Evolutionary conservation across 1,140 invertebrate genomes (phyloP), one percentile per base, ranked within the genome.

Genomic region (Latrodectus geometricus): DNA sequence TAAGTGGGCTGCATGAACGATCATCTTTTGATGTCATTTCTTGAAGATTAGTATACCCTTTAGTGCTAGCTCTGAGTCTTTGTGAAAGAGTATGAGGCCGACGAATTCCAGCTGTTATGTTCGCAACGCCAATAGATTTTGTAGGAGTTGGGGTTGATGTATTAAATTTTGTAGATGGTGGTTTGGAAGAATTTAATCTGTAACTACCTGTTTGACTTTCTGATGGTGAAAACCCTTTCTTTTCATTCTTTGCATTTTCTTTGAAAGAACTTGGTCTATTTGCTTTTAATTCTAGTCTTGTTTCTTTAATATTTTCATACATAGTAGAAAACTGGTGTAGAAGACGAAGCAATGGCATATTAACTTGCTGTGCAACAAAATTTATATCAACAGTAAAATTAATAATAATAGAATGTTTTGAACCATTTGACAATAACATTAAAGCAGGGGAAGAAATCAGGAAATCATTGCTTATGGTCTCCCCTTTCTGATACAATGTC

Each of bases 261-360:
- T 86, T 88, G 65, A 73, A 87, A 54, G 79, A 88, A 74, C 73
- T 89, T 23, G 89, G 89, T 94, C 95, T 89, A 94, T 95, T 90
- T 85, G 93, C 91, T 87, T 92, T 91, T 74, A 99, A 92, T 89
- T 98, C 97, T 89, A 95, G 95, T 90, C 97, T 95, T 2, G 97
- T 98, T 90, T 98, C 96, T 90, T 97, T 97, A 8, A 98, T 96
- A 92, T 98, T 99, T 91, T 97, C 96, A 91, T 98, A 98, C 96
- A 99, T 98, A 88, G 97, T 98, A 88, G 95, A 96, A 88, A 99
- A 97, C 92, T 99, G 98, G 92, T 99, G 97, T 65, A 99, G 92
- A 35, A 99, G 92, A 81, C 98, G 92, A 35, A 99, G 91, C 61
- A 99, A 91, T 0, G 97, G 97, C 97, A 99, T 98, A 90, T 99